Evolutionary conservation across 2,888 invertebrate genomes (phyloP), one percentile per base, ranked within the genome.

Genomic region (Scelioninae gen. 1): DNA sequence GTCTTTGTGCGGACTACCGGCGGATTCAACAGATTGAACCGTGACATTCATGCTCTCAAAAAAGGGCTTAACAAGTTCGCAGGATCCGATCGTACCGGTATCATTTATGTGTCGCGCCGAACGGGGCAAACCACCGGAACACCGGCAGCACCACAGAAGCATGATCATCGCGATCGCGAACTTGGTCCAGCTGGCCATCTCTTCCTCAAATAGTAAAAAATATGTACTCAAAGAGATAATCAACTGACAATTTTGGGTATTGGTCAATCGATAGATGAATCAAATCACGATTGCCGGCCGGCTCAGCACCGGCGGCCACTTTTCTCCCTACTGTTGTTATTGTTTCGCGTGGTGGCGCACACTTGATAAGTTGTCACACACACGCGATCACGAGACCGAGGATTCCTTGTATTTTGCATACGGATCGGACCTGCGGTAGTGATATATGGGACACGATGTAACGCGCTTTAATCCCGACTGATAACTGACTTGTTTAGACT

Each of bases 21-120:
- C 38, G 9, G 29, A 53, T n/a, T 62, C 38, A 47, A 29, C 40
- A 6, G 68, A 31, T 8, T 55, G 31, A 40, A 74, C 55, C 31
- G 66, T 76, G 43, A 80, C 40, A 43, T 83, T 83, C 62, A 80
- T 66, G n/a, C 60, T 68, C 23, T 83, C 69, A 58, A 83, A 76
- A 63, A 83, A 80, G 34, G 76, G 40, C 9, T 68, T 68, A 31
- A 80, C 83, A 56, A 66, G 62, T 29, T 76, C 76, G 31, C 83
- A 83, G 34, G 71, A 53, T 29, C 38, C 75, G 58, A 51, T 38
- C 5, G 11, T 43, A 60, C 15, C 38, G 15, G 78, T 69, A 16
- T 66, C 72, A 23, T 82, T 74, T 1, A 49, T 68, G 38, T 49
- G 60, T 40, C 72, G 47, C 11, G 63, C 38, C 47, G 31, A 45